phyloP scores from a whole-genome alignment of 2,113 vertebrate genomes.

The Phainopepla nitens region DNA sequence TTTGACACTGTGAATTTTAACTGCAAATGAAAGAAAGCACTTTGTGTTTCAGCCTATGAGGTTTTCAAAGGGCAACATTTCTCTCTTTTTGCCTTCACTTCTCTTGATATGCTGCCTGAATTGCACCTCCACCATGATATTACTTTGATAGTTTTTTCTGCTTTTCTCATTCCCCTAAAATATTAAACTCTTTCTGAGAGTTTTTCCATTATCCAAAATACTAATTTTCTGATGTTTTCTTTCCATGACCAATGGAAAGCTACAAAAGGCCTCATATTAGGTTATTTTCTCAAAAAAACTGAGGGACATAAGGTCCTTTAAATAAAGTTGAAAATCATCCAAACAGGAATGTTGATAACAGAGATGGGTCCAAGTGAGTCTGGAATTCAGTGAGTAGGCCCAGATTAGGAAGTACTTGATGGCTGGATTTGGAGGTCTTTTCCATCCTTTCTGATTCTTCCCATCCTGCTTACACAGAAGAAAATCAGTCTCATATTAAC shows the following conservation, averaged over 20 bases:
- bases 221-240: neutral
- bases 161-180: neutral
- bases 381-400: neutral
- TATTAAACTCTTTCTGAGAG: neutral
- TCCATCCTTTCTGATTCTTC: neutral
- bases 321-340: neutral
- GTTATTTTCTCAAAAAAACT: neutral
- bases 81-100: neutral
- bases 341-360: neutral
- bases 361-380: neutral
- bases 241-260: neutral
- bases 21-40: neutral
- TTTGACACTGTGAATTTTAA: neutral
- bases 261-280: neutral
- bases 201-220: neutral
- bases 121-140: neutral
- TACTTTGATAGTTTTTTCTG: neutral
- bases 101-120: neutral
- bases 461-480: neutral
- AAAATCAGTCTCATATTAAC: neutral
- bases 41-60: neutral
- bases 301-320: neutral
- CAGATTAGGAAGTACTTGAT: neutral
- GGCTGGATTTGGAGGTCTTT: neutral
- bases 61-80: neutral